Base-by-base conservation (phyloP, 1,140 invertebrate genomes). In the Trachelipus rathkii region DNA sequence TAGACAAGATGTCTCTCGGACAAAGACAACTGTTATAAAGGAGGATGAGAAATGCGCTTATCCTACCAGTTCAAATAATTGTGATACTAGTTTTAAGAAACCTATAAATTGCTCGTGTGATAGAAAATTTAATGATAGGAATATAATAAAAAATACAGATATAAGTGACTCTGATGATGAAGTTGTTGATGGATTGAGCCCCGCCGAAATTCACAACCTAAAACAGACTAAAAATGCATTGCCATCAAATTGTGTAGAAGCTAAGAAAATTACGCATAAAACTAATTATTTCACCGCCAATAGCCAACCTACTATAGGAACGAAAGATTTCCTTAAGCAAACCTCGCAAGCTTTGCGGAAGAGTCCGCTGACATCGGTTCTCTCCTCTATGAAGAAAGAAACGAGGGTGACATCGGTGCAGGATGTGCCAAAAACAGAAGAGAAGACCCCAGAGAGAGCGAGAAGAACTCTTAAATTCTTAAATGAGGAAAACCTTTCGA, bases 331-430 rank as follows among this genome's bases (percentile, higher is more conserved):
- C 13, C 71, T 53, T 67, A 78, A 76, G 71, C 77, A 78, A 66
- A 76, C 71, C 13, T 78, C 77, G 8, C 77, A 78, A 23, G 75
- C 74, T 19, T 70, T 78, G 45, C 44, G 67, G 9, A 78, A 76
- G 44, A 78, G 77, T 53, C 77, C 77, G 15, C 73, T 78, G 43
- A 73, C 70, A 70, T 70, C 77, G 69, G 46, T 78, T 72, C 73
- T 78, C 69, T 78, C 77, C 19, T 72, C 73, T 53, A 76, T 78
- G 24, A 71, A 78, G 53, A 78, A 73, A 53, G 77, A 78, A 23
- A 73, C 75, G 44, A 73, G 33, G 43, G 50, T 46, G 46, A 74
- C 70, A n/a, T 23, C 70, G 13, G 45, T 45, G 11, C 74, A 76
- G 15, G 77, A 78, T 9, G 44, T 68, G n/a, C 53, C 46, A 75